Percentiles rank a stretch among this genome's conserved stretches.
Evolutionary conservation across 1,140 invertebrate species (phyloP).

Genomic region (Himalopsyche phryganea): DNA sequence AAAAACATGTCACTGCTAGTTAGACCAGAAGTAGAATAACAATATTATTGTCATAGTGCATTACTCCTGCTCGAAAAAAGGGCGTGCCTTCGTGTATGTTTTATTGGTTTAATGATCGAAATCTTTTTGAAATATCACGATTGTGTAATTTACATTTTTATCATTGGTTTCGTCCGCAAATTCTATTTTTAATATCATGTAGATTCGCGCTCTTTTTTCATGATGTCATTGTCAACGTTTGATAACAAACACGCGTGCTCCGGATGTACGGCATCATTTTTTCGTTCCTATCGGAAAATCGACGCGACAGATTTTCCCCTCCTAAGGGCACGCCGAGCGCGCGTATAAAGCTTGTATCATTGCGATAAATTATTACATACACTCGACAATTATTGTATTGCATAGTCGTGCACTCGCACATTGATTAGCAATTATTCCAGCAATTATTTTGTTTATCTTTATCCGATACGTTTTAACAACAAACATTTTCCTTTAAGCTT

Average conservation of each 20-base stretch:
- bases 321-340: conserved; percentile 8
- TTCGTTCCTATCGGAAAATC: background rate
- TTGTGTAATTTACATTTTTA: too few species aligned
- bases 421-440: too few species aligned
- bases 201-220: background rate
- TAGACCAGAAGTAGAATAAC: too few species aligned
- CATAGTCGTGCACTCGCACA: conserved; percentile 10
- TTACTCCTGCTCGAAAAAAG: background rate
- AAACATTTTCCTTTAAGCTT: too few species aligned
- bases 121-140: too few species aligned
- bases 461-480: too few species aligned
- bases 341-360: conserved; percentile 28
- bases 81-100: background rate
- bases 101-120: background rate
- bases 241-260: background rate
- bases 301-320: conserved; percentile 20
- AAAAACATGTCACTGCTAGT: too few species aligned
- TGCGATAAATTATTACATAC: conserved; percentile 13
- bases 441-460: too few species aligned
- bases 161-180: too few species aligned
- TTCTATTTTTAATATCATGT: too few species aligned
- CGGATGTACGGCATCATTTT: background rate
- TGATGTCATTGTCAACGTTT: background rate
- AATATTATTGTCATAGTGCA: too few species aligned
- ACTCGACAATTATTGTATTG: conserved; percentile 27